These are phyloP conservation scores for Drosophila mayaguana DNA, from an alignment of 2,888 invertebrate species.

Conservation along the genomic window DNA sequence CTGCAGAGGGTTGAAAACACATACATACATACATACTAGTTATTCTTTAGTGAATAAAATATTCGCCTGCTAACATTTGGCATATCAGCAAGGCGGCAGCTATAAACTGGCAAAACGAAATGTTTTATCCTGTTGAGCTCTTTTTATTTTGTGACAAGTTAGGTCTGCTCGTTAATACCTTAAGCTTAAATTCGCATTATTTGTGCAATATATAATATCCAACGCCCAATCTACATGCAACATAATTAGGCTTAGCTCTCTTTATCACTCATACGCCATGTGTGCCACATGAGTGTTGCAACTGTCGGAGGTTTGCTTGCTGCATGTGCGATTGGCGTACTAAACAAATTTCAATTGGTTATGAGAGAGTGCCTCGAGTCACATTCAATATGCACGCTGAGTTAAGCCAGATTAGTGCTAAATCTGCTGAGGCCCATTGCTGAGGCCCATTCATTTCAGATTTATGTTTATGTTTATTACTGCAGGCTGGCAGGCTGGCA, in stretches of 20 bases:
- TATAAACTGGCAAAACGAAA: not conserved
- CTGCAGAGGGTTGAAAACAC: too few species aligned
- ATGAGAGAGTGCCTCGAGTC: not conserved
- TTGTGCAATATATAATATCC: conserved; percentile 1
- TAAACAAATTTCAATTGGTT: not conserved
- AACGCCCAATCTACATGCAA: not conserved
- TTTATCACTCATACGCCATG: conserved; percentile 57
- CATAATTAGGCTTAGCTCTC: conserved; percentile 57
- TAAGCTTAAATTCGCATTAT: not conserved
- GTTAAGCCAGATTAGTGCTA: conserved; percentile 31
- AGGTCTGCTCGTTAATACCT: conserved; percentile 9
- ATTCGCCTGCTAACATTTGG: not conserved
- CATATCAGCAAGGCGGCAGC: not conserved
- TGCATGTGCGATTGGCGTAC: not conserved
- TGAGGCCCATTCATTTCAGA: conserved; percentile 41
- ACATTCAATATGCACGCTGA: conserved; percentile 36
- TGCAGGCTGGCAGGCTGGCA: not conserved
- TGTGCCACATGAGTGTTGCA: conserved; percentile 18
- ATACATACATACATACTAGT: too few species aligned
- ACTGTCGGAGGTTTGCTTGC: conserved; percentile 1
- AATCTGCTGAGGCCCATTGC: conserved; percentile 32
- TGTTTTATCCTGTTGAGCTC: not conserved
- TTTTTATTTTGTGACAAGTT: not conserved
- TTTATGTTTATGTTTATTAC: conserved; percentile 37
- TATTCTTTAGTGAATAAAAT: too few species aligned